Conservation (phyloP, 2,113 vertebrate genomes). For the Strix uralensis region DNA sequence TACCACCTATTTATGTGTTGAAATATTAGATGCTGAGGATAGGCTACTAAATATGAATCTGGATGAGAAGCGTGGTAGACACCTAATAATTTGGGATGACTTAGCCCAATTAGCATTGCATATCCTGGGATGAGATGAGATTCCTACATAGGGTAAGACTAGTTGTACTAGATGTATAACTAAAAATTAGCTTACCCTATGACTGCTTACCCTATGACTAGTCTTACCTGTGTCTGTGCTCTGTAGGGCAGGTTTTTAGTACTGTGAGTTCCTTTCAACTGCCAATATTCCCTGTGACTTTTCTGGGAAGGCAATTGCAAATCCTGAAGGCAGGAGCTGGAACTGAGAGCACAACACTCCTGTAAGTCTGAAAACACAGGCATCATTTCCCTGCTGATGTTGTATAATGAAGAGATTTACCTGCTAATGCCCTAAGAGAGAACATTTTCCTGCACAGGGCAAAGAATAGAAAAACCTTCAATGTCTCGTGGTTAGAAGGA, state of each 20-base stretch:
- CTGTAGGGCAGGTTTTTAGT: not conserved
- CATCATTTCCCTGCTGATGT: not conserved
- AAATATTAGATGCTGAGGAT: not conserved
- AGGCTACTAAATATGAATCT: not conserved
- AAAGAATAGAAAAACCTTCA: not conserved
- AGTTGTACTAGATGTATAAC: not conserved
- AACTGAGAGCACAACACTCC: not conserved
- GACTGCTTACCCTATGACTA: not conserved
- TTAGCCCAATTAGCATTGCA: not conserved
- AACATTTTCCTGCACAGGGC: not conserved
- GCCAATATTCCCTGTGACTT: not conserved
- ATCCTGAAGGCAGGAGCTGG: not conserved
- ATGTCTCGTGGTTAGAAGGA: not conserved
- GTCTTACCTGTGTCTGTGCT: not conserved
- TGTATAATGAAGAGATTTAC: not conserved
- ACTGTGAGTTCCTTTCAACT: not conserved
- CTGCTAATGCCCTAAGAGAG: not conserved
- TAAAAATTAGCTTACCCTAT: not conserved
- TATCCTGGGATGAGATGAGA: not conserved
- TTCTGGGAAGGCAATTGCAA: not conserved
- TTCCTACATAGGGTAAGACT: not conserved
- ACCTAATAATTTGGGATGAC: not conserved
- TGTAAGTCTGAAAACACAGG: not conserved
- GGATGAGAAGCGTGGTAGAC: not conserved
- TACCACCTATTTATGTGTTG: not conserved